Evolutionary conservation across 37 sponge, comb jelly and placozoan genomes (phyloP).

Genomic region (Ianthella basta): DNA sequence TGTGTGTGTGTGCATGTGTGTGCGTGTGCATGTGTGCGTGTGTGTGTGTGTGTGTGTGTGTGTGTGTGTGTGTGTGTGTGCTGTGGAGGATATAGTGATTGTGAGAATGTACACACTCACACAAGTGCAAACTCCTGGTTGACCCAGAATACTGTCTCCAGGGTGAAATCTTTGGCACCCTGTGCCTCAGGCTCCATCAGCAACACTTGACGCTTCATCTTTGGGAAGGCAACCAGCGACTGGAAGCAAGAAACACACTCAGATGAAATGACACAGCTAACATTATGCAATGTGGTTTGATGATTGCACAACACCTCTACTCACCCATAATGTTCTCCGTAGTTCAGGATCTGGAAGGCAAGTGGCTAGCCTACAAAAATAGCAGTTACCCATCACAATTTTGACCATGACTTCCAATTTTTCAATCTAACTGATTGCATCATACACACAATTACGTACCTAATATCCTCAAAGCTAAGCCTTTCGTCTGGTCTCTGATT

Average conservation of each 20-base stretch:
- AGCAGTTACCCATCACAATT: background rate
- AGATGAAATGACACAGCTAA: background rate
- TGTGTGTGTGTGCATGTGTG: background rate
- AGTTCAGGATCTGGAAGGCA: slow-evolving; percentile 85
- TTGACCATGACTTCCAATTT: background rate
- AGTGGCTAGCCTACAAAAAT: slow-evolving; percentile 70
- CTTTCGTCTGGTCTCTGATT: slow-evolving; percentile 86
- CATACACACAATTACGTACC: slow-evolving; percentile 48
- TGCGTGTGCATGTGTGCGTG: background rate
- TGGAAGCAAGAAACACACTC: background rate
- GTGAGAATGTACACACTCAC: slow-evolving; percentile 50
- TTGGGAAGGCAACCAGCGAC: slow-evolving; percentile 81
- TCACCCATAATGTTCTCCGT: slow-evolving; percentile 80
- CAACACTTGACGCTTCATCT: slow-evolving; percentile 88
- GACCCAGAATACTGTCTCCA: slow-evolving; percentile 61
- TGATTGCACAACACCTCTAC: no score
- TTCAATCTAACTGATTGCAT: slow-evolving; percentile 14
- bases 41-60: no score
- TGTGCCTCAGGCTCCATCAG: slow-evolving; percentile 65
- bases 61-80: no score
- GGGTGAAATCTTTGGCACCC: slow-evolving; percentile 64
- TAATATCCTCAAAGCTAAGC: slow-evolving; percentile 81
- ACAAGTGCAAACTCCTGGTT: slow-evolving; percentile 90
- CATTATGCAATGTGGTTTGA: no score
- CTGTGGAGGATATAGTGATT: background rate